phyloP scores from a whole-genome alignment of 2,797 vertebrate genomes.

The Notamacropus eugenii region DNA sequence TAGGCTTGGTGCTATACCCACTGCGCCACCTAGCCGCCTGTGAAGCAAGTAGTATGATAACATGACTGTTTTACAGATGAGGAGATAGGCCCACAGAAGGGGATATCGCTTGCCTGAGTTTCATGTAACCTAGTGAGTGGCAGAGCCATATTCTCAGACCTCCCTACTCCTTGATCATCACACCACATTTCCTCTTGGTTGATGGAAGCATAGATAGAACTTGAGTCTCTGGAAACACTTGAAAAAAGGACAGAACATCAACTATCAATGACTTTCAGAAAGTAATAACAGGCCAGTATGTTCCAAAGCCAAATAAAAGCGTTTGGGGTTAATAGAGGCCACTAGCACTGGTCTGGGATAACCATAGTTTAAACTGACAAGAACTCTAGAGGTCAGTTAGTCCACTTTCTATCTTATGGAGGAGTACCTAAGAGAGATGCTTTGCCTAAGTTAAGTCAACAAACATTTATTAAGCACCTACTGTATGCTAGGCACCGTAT shows the following conservation, averaged over 20 bases:
- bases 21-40: neutral
- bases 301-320: neutral
- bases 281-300: neutral
- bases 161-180: neutral
- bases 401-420: neutral
- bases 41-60: neutral
- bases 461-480: neutral
- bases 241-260: neutral
- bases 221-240: neutral
- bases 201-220: neutral
- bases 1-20: neutral
- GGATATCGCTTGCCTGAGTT: neutral
- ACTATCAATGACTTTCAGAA: neutral
- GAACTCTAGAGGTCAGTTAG: neutral
- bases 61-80: neutral
- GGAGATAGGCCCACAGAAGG: neutral
- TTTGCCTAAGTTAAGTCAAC: neutral
- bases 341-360: neutral
- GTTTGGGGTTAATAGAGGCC: neutral
- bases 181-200: neutral
- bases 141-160: neutral
- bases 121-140: neutral
- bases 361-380: neutral
- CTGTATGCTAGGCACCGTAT: neutral
- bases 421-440: neutral